Evolutionary conservation across 2,797 vertebrate genomes (phyloP), one percentile per base, ranked within the genome.

Genomic region (Rhinogobio ventralis): DNA sequence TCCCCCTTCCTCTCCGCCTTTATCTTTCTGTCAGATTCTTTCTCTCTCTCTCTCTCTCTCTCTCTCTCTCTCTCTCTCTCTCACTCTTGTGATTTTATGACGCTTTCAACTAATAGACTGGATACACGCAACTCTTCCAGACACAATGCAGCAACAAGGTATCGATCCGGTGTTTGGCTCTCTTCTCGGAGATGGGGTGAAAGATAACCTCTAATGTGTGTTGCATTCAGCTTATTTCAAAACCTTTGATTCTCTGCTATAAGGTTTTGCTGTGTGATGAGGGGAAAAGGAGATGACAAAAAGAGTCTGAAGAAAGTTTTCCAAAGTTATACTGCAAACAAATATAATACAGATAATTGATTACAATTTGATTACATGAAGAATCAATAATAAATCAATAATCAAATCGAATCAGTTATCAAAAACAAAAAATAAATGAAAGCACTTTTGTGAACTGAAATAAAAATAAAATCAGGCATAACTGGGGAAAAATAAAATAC

Each of bases 101-200:
- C 60, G 64, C 82, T 78, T 84, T 78, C 74, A 84, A 78, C 51
- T 78, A 69, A 84, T 84, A 69, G 73, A 84, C 51, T 78, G 19
- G 49, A 78, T 78, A 64, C 33, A 60, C 17, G 51, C 74, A 78
- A 60, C 73, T 60, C 7, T 13, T 46, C 45, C 13, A 46, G 45
- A 46, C 69, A 84, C 30, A 79, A 69, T 79, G 85, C 71, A 11
- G 72, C 80, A 73, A 72, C 69, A 23, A 82, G 66, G 42, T 83
- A 87, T 86, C 51, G 84, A 84, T 87, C 88, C 15, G 23, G 6
- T 73, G 67, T 71, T 79, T 83, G 79, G 67, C 75, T 64, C 72
- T 49, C 62, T 67, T 67, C 82, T 53, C 33, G 0, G 15, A 68
- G 46, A 86, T 9, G 28, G 51, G 60, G 30, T 69, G 66, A 81